Evolutionary conservation across 1,140 invertebrate species (phyloP).

Genomic region (Leptopilina clavipes): DNA sequence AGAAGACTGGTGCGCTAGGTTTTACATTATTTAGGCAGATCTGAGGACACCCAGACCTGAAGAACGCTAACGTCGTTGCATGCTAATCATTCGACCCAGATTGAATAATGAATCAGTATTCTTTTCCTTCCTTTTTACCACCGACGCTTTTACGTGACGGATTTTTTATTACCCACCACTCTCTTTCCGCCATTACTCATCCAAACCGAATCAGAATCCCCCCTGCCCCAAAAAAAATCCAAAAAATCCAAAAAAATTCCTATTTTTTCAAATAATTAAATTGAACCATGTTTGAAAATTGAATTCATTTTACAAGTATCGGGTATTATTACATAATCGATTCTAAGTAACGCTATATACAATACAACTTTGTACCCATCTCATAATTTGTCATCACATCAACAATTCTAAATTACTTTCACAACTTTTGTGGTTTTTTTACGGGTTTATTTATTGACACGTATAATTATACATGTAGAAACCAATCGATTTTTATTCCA

Average conservation of each 20-base stretch:
- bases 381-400: too few species aligned
- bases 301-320: too few species aligned
- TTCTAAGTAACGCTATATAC: too few species aligned
- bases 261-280: too few species aligned
- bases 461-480: background rate
- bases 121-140: constrained; percentile 64
- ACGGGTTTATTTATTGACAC: background rate
- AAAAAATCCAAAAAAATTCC: too few species aligned
- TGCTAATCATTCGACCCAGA: constrained; percentile 75
- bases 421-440: background rate
- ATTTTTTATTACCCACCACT: constrained; percentile 59
- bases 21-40: constrained; percentile 73
- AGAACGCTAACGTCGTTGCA: constrained; percentile 58
- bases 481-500: background rate
- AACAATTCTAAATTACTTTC: background rate
- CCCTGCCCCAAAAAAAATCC: too few species aligned
- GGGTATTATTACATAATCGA: too few species aligned
- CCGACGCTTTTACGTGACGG: constrained; percentile 66
- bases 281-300: too few species aligned
- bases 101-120: constrained; percentile 76
- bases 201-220: too few species aligned
- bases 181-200: background rate
- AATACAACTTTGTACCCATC: too few species aligned
- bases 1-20: constrained; percentile 38
- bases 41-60: constrained; percentile 60